phyloP scores from a whole-genome alignment of 2,888 invertebrate species.

The Scaptomyza tumidula region DNA sequence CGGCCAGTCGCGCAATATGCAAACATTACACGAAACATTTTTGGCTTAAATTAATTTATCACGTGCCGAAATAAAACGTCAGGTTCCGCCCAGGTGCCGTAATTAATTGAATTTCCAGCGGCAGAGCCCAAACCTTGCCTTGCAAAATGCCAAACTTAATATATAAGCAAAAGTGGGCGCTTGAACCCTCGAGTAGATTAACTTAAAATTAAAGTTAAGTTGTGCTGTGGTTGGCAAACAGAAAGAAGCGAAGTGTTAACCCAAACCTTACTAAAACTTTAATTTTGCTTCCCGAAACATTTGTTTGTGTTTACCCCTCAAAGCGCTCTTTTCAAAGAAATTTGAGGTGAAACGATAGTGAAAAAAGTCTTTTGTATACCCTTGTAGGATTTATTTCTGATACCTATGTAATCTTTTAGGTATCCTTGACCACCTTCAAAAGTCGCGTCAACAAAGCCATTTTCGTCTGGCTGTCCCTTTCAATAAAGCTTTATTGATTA shows the following conservation, averaged over 20 bases:
- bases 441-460: neutral
- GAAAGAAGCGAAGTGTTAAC: neutral
- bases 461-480: neutral
- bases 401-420: neutral
- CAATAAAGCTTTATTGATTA: neutral
- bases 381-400: neutral
- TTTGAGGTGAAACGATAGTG: neutral
- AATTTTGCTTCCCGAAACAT: too few species aligned
- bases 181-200: constrained; percentile 9
- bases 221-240: constrained; percentile 3
- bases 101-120: constrained; percentile 70
- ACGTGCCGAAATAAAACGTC: constrained; percentile 71
- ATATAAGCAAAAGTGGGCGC: constrained; percentile 10
- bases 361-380: too few species aligned
- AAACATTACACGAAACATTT: constrained; percentile 55
- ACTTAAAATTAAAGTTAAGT: constrained; percentile 24
- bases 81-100: constrained; percentile 44
- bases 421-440: neutral
- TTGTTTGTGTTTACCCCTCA: too few species aligned
- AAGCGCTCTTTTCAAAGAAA: neutral
- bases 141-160: constrained; percentile 40
- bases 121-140: constrained; percentile 32
- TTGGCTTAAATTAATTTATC: constrained; percentile 73
- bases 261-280: neutral
- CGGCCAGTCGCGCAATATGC: constrained; percentile 39